Percentiles rank a stretch among this genome's conserved stretches.
Evolutionary conservation across 1,140 invertebrate species (phyloP).

Genomic region (Drosophila nigrodunni): DNA sequence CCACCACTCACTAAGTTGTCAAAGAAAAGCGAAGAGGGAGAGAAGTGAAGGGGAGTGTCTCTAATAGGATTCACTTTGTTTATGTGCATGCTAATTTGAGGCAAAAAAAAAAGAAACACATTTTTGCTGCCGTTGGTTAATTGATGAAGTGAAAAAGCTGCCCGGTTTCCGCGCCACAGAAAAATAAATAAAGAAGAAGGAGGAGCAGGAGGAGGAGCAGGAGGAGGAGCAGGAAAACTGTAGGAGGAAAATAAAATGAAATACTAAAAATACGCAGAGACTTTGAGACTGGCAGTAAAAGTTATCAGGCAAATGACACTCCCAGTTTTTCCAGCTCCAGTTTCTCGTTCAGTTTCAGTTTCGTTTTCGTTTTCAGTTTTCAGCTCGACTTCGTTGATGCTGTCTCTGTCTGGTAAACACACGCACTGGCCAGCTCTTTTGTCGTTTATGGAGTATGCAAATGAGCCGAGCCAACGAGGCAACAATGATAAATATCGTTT

Average conservation of each 20-base stretch:
- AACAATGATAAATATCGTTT: slow-evolving; percentile 77
- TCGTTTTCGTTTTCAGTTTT: slow-evolving; percentile 4
- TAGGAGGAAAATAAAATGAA: slow-evolving; percentile 31
- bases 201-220: slow-evolving; percentile 7
- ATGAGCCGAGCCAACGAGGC: slow-evolving; percentile 28
- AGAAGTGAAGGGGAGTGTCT: slow-evolving; percentile 28
- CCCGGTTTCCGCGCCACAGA: slow-evolving; percentile 29
- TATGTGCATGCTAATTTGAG: slow-evolving; percentile 81
- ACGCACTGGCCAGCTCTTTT: background rate
- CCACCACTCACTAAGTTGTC: background rate
- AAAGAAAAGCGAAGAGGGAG: no score
- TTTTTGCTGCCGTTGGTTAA: slow-evolving; percentile 77
- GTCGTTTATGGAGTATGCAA: slow-evolving; percentile 31
- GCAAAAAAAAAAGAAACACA: slow-evolving; percentile 63
- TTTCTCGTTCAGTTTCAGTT: slow-evolving; percentile 22
- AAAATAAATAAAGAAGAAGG: slow-evolving; percentile 32
- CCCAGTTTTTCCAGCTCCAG: slow-evolving; percentile 30
- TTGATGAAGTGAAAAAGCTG: slow-evolving; percentile 78
- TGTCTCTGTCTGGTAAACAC: background rate
- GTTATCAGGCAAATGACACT: slow-evolving; percentile 71
- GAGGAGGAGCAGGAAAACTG: background rate
- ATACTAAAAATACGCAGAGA: slow-evolving; percentile 37
- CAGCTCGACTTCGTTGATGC: background rate
- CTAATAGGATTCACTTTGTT: slow-evolving; percentile 80
- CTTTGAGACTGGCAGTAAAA: slow-evolving; percentile 46